A percentile compares a stretch with the other conserved stretches of the same genome.
These are phyloP conservation scores for Apotomis capreana DNA, from an alignment of 2,888 invertebrate genomes.

Conservation along the genomic window DNA sequence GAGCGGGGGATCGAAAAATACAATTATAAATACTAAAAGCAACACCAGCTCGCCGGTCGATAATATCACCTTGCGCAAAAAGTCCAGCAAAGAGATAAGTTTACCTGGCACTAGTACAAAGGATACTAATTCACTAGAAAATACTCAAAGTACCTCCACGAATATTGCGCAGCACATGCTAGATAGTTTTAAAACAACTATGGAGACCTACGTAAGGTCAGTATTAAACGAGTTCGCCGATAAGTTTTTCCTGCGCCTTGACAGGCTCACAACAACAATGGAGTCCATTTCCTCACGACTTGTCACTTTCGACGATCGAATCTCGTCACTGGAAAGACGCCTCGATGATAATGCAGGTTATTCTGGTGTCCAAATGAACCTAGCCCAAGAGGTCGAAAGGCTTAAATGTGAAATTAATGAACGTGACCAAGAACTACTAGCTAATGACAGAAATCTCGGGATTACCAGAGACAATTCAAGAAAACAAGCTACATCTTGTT, in stretches of 20 bases:
- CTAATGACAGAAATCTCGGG: too few species aligned
- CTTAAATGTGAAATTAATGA: too few species aligned
- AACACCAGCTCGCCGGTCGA: neutral
- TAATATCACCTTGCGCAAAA: conserved; percentile 1
- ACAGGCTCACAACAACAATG: neutral
- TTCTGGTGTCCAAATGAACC: too few species aligned
- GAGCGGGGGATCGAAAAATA: neutral
- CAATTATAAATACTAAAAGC: too few species aligned
- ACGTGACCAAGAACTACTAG: too few species aligned
- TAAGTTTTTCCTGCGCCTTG: neutral
- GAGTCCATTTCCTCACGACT: neutral
- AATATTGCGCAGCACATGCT: neutral
- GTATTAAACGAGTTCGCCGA: neutral
- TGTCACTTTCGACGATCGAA: neutral
- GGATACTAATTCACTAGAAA: neutral
- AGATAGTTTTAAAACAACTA: neutral
- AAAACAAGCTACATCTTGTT: too few species aligned
- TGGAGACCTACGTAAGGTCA: conserved; percentile 2
- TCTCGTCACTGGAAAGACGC: too few species aligned
- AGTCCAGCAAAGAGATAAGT: neutral
- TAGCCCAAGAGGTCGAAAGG: too few species aligned
- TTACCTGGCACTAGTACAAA: neutral
- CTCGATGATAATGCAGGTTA: too few species aligned
- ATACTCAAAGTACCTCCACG: neutral
- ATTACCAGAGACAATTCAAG: too few species aligned